Evolutionary conservation across 2,888 invertebrate species (phyloP).

Genomic region (Iselma pallidipennis): DNA sequence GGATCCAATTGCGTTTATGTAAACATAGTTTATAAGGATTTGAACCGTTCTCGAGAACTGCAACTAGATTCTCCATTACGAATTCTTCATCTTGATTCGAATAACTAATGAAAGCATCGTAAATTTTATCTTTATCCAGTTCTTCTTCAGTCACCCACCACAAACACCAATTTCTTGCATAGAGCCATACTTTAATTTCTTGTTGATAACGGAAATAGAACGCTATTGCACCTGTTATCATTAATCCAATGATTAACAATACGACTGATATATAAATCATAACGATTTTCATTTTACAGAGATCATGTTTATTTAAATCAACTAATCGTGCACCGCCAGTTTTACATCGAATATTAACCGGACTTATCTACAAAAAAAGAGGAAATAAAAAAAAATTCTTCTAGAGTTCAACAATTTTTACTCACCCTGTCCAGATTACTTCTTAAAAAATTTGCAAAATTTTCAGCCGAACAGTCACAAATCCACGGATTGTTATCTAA

Average conservation of each 20-base stretch:
- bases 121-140: constrained; percentile 65
- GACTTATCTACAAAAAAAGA: too few species aligned
- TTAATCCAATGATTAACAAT: neutral
- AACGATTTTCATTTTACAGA: constrained; percentile 1
- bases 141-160: constrained; percentile 70
- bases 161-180: constrained; percentile 61
- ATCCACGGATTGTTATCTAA: too few species aligned
- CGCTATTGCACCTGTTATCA: neutral
- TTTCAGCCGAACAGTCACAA: too few species aligned
- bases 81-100: constrained; percentile 75
- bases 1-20: constrained; percentile 72
- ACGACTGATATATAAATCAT: neutral
- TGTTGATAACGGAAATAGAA: constrained; percentile 50
- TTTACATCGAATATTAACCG: neutral
- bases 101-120: constrained; percentile 80
- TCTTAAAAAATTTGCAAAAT: too few species aligned
- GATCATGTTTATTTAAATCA: constrained; percentile 3
- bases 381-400: neutral
- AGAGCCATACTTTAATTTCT: constrained; percentile 69
- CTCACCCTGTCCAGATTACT: too few species aligned
- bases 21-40: constrained; percentile 69
- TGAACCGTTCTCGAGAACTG: constrained; percentile 66
- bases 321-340: neutral
- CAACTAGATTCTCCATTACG: constrained; percentile 66
- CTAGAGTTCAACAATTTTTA: constrained; percentile 16